These are phyloP conservation scores for Nymphalis c-album DNA, from an alignment of 2,888 invertebrate species.

Conservation along the genomic window DNA sequence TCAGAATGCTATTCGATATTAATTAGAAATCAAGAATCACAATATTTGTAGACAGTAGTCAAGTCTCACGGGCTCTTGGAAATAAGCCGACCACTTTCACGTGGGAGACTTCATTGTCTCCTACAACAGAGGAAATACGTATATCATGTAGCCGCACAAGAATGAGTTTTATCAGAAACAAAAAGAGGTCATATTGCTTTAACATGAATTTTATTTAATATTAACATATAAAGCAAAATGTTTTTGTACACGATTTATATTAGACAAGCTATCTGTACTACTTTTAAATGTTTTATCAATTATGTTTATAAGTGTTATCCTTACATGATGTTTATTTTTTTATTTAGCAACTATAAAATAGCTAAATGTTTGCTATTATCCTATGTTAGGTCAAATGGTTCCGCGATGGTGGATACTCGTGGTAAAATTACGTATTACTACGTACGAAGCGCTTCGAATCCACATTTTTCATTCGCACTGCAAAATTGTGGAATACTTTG, in stretches of 20 bases:
- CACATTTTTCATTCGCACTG: too few species aligned
- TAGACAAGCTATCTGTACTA: neutral
- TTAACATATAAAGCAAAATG: neutral
- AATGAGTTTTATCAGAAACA: constrained; percentile 8
- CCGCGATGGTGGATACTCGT: too few species aligned
- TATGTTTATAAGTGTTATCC: too few species aligned
- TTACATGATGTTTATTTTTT: too few species aligned
- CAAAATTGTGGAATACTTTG: too few species aligned
- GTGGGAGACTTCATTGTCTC: constrained; percentile 56
- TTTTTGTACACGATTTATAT: constrained; percentile 3
- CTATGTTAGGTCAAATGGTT: too few species aligned
- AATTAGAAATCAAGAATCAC: constrained; percentile 29
- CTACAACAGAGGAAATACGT: constrained; percentile 12
- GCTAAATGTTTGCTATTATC: too few species aligned
- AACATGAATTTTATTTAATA: neutral
- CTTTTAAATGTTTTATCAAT: too few species aligned
- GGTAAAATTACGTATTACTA: too few species aligned
- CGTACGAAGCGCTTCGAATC: too few species aligned
- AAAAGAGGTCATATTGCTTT: neutral
- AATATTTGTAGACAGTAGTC: constrained; percentile 41
- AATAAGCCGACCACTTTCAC: constrained; percentile 61
- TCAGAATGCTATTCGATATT: constrained; percentile 27
- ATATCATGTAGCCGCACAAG: constrained; percentile 6
- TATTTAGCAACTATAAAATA: too few species aligned
- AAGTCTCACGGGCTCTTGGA: constrained; percentile 46